Base-by-base conservation (phyloP, 2,113 vertebrate species). In the Sylvia atricapilla region DNA sequence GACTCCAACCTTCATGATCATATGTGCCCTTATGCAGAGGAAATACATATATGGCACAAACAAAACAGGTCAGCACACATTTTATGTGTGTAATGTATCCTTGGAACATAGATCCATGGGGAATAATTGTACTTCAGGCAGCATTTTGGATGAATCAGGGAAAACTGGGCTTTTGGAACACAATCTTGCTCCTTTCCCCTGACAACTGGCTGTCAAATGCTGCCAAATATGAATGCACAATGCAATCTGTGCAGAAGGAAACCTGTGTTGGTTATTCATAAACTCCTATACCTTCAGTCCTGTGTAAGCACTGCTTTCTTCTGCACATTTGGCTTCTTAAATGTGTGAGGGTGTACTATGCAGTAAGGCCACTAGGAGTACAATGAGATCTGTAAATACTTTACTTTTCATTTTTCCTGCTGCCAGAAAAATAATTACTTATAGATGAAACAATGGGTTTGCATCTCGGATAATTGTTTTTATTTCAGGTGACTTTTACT, bases 341-440 rank as follows among this genome's bases (percentile, higher is more conserved):
- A 46, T 52, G 17, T 60, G 28, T 39, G 31, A 89, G 53, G 23
- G 6, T 72, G 5, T 68, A n/a, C 37, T 10, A 30, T 31, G 46
- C 35, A 56, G 15, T 44, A 78, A 59, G 10, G 23, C 23, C 91
- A 41, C 19, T 6, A 64, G n/a, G 20, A 86, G 7, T 58, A 47
- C 6, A 47, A 28, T 43, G 27, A 82, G 79, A 75, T 63, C 13
- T 30, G 60, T 84, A 94, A 90, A 94, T 95, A 94, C 76, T 96
- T 94, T 44, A 93, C 39, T 80, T 94, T 92, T 92, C 37, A 59
- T 94, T 94, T 96, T 85, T 67, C 53, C 20, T 89, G 2, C 59
- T 84, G 37, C 24, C 41, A 62, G 43, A 87, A 73, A 72, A 82
- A 89, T 68, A 93, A 90, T 81, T 59, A 84, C 62, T 91, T 84